phyloP scores from a whole-genome alignment of 2,888 invertebrate species.

The Dascillus cervinus region DNA sequence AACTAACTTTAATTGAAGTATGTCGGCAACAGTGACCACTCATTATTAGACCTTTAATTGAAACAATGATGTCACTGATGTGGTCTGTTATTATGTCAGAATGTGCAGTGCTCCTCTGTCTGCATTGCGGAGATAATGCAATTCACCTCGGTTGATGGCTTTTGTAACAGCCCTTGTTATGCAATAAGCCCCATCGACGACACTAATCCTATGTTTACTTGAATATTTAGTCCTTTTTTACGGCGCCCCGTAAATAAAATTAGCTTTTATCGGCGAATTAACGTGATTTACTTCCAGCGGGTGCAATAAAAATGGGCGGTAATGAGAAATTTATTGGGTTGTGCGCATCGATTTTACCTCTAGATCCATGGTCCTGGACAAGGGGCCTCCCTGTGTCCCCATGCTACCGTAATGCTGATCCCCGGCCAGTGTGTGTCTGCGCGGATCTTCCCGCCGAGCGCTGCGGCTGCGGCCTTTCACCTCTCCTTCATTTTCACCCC shows the following conservation, averaged over 20 bases:
- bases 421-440: conserved; percentile 65
- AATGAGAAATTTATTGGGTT: too few species aligned
- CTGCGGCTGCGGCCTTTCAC: conserved; percentile 44
- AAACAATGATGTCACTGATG: conserved; percentile 28
- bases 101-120: neutral
- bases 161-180: too few species aligned
- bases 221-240: too few species aligned
- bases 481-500: conserved; percentile 30
- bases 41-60: conserved; percentile 29
- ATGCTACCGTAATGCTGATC: conserved; percentile 62
- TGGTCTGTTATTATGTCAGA: neutral
- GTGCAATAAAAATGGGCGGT: neutral
- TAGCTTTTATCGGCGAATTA: too few species aligned
- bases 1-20: conserved; percentile 24
- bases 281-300: too few species aligned
- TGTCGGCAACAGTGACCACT: conserved; percentile 15
- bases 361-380: conserved; percentile 62
- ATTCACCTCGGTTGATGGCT: neutral
- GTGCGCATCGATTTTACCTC: conserved; percentile 70
- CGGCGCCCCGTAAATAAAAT: too few species aligned
- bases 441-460: conserved; percentile 67
- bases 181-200: too few species aligned
- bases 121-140: neutral
- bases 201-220: too few species aligned
- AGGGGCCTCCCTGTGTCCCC: conserved; percentile 50